Percentiles rank a stretch among this genome's conserved stretches.
These are phyloP conservation scores for Caenorhabditis virilis DNA, from an alignment of 2,888 invertebrate species.

Conservation along the genomic window DNA sequence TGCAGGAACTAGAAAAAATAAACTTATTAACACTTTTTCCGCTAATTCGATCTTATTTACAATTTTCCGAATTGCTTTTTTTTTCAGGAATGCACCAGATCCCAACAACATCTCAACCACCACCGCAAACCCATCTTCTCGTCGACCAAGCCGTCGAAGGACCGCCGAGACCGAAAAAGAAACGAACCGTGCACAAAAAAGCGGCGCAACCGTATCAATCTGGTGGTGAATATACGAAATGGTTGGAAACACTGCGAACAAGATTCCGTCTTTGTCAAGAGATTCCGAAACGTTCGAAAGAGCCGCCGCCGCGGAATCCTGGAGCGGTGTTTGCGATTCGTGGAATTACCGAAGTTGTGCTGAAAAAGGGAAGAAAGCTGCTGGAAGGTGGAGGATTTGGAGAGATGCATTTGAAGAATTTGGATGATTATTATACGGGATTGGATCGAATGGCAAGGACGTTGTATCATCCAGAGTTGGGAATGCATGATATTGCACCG, in stretches of 20 bases:
- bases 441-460: constrained; percentile 3
- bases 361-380: constrained; percentile 23
- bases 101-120: too few species aligned
- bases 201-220: constrained; percentile 8
- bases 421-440: constrained; percentile 44
- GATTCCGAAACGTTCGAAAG: constrained; percentile 35
- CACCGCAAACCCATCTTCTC: too few species aligned
- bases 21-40: too few species aligned
- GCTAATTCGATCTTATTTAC: too few species aligned
- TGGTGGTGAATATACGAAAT: constrained; percentile 37
- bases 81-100: too few species aligned
- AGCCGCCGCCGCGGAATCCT: constrained; percentile 41
- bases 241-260: constrained; percentile 48
- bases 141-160: constrained; percentile 8
- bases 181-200: constrained; percentile 56
- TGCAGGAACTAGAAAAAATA: too few species aligned
- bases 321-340: constrained; percentile 29
- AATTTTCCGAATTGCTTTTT: too few species aligned
- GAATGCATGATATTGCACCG: constrained; percentile 8
- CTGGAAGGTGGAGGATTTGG: constrained; percentile 48
- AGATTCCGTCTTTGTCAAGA: constrained; percentile 41
- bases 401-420: constrained; percentile 40
- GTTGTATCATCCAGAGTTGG: not conserved
- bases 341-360: constrained; percentile 42
- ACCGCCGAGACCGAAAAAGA: constrained; percentile 59